A percentile compares a stretch with the other conserved stretches of the same genome.
phyloP scores from a whole-genome alignment of 2,797 vertebrate species.

The Lutjanus argentimaculatus region DNA sequence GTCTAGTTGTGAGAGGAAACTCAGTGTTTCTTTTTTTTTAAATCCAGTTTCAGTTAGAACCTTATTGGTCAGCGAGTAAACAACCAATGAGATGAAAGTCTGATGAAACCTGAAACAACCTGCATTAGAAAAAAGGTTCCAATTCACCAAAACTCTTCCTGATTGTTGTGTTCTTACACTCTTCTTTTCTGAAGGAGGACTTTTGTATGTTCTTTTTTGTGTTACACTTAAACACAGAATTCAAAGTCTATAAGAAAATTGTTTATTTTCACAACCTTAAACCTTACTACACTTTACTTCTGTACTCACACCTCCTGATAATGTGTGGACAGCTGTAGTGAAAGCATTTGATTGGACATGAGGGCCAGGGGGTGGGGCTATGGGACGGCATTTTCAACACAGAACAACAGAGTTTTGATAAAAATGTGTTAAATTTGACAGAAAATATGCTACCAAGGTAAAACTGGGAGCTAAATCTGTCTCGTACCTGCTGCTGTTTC shows the following conservation, averaged over 20 bases:
- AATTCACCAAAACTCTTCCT: no score
- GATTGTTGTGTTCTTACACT: background rate
- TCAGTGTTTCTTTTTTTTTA: no score
- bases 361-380: background rate
- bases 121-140: no score
- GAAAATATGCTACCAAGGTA: background rate
- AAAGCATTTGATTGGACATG: background rate
- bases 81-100: background rate
- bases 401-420: background rate
- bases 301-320: background rate
- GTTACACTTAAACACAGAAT: no score
- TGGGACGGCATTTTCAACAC: no score
- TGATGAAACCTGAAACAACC: no score
- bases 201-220: no score
- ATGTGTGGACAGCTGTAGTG: background rate
- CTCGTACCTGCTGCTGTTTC: background rate
- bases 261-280: no score
- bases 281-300: background rate
- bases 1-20: no score
- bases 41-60: no score
- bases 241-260: no score
- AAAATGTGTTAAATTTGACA: no score
- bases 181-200: background rate
- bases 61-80: background rate
- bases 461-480: background rate